Base-by-base conservation (phyloP, 2,797 vertebrate genomes). In the Takifugu ocellatus region DNA sequence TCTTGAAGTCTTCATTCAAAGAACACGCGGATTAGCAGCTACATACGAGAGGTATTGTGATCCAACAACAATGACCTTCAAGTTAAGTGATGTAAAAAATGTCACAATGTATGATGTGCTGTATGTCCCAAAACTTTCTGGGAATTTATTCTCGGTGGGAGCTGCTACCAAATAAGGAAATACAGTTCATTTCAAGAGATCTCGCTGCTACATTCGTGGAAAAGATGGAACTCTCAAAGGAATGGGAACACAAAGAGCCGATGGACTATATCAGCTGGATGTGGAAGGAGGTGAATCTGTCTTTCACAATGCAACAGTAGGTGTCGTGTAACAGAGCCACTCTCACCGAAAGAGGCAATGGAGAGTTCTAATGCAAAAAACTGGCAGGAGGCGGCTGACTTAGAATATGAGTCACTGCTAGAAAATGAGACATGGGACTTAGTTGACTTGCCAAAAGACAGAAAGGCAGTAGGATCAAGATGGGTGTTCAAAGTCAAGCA, bases 401-500 rank as follows among this genome's bases (percentile, higher is more conserved):
- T 78, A 55, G 39, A 43, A 43, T 43, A 43, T 43, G 39, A 43
- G 39, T 43, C 15, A 16, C 14, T 43, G 39, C 39, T 43, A 6
- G 62, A 82, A 77, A 75, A 77, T 69, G 31, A 71, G 1, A 77
- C 57, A 0, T 77, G 72, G 69, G 70, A 76, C n/a, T 70, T 77
- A 24, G 56, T 74, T 17, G 53, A 75, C 1, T 49, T 65, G 58
- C 78, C 68, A 66, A 78, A 1, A 0, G 61, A 65, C 2, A 6
- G 54, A 1, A 67, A 72, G 42, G 36, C 61, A 2, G 24, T 78
- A 50, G 27, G 27, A 27, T 27, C 6, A 6, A 27, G 27, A 27
- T 27, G 27, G 27, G 27, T 27, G 27, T 27, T 27, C 27, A 27
- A 6, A 27, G 27, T 27, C 27, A 27, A 27, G 27, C 27, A 27